A percentile compares a stretch with the other conserved stretches of the same genome.
Evolutionary conservation across 2,797 vertebrate species (phyloP).

Genomic region (Staurois parvus): DNA sequence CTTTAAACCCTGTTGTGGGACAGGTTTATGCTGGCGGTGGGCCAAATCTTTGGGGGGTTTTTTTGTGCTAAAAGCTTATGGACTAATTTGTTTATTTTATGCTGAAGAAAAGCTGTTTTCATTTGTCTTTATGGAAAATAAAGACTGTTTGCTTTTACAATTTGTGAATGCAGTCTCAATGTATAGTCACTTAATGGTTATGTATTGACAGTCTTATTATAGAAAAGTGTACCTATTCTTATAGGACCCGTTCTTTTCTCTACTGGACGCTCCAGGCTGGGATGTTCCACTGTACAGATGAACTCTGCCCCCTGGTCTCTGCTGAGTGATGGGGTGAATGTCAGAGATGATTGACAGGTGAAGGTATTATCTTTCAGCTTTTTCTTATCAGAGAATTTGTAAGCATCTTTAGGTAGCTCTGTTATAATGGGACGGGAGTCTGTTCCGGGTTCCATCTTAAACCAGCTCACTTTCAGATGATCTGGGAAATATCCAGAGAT

Average conservation of each 20-base stretch:
- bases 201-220: not conserved
- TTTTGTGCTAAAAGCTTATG: too few species aligned
- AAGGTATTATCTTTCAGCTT: not conserved
- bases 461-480: slow-evolving; percentile 10
- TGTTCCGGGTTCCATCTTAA: not conserved
- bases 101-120: too few species aligned
- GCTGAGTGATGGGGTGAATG: not conserved
- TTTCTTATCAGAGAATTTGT: not conserved
- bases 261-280: not conserved
- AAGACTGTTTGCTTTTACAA: too few species aligned
- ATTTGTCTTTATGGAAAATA: too few species aligned
- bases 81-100: too few species aligned
- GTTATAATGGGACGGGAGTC: not conserved
- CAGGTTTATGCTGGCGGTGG: too few species aligned
- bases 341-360: not conserved
- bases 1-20: too few species aligned
- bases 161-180: not conserved
- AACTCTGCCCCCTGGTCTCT: slow-evolving; percentile 46
- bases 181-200: too few species aligned
- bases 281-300: slow-evolving; percentile 43
- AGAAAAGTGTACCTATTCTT: not conserved
- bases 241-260: slow-evolving; percentile 41
- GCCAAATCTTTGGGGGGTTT: too few species aligned
- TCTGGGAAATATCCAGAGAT: slow-evolving; percentile 20
- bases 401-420: not conserved